Percentiles rank a stretch among this genome's conserved stretches.
Evolutionary conservation across 2,888 invertebrate genomes (phyloP).

Genomic region (Tillus elongatus): DNA sequence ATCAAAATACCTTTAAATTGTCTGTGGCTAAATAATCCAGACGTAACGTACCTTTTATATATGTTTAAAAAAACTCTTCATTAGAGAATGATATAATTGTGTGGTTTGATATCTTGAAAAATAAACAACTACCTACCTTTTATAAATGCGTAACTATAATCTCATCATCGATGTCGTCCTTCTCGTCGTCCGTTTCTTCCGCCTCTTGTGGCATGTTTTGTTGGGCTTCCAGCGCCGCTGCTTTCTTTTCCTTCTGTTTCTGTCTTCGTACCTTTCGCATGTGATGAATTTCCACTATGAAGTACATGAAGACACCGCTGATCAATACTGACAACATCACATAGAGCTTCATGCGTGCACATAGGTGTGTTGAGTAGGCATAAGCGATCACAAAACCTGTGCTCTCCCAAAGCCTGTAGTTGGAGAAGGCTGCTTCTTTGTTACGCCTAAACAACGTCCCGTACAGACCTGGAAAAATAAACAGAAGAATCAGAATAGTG

Average conservation of each 20-base stretch:
- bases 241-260: constrained; percentile 55
- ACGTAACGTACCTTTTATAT: background rate
- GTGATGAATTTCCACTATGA: constrained; percentile 72
- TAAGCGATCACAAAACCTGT: constrained; percentile 85
- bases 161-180: constrained; percentile 81
- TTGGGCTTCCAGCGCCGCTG: constrained; percentile 55
- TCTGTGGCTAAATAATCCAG: background rate
- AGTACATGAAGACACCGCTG: constrained; percentile 67
- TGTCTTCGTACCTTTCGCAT: constrained; percentile 69
- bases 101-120: constrained; percentile 8
- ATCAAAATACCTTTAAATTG: background rate
- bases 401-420: constrained; percentile 84
- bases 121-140: constrained; percentile 20
- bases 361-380: constrained; percentile 78
- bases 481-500: too few species aligned
- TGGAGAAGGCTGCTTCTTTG: constrained; percentile 88
- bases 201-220: constrained; percentile 41
- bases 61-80: too few species aligned
- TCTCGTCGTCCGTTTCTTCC: constrained; percentile 78
- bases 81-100: too few species aligned
- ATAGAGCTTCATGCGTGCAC: constrained; percentile 78
- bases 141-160: constrained; percentile 79
- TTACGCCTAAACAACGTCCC: constrained; percentile 79
- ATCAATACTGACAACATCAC: constrained; percentile 70
- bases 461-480: constrained; percentile 61